Conservation (phyloP, 2,888 invertebrate genomes). For the Phragmatobia fuliginosa region DNA sequence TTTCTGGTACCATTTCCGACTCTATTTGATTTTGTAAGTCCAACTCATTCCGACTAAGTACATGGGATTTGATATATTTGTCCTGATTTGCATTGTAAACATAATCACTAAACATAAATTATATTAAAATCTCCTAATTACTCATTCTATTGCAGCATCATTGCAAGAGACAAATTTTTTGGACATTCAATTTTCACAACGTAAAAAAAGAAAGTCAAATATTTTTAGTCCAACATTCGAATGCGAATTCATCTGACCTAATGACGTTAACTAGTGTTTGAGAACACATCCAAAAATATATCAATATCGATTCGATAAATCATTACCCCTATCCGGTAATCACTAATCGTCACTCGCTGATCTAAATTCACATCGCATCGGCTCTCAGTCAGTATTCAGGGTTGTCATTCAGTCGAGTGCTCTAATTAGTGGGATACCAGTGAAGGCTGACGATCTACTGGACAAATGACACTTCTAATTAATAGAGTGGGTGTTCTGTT, state of each 20-base stretch:
- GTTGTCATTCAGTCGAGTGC: slow-evolving; percentile 50
- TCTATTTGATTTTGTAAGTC: too few relatives aligned
- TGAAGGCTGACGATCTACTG: slow-evolving; percentile 53
- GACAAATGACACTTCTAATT: slow-evolving; percentile 63
- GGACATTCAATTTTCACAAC: too few relatives aligned
- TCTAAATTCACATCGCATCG: slow-evolving; percentile 48
- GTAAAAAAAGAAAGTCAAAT: too few relatives aligned
- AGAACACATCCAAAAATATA: background rate
- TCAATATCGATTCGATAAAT: slow-evolving; percentile 14
- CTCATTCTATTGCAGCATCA: too few relatives aligned
- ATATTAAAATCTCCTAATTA: too few relatives aligned
- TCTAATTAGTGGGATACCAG: slow-evolving; percentile 64
- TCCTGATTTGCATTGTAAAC: too few relatives aligned
- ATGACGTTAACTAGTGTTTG: background rate
- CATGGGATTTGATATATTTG: too few relatives aligned
- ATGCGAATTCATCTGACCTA: background rate
- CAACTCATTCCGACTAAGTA: background rate
- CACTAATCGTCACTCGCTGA: slow-evolving; percentile 28
- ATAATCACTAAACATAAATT: too few relatives aligned
- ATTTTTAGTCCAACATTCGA: background rate
- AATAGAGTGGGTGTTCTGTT: slow-evolving; percentile 46
- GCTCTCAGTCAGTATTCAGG: slow-evolving; percentile 53
- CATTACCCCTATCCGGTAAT: slow-evolving; percentile 11
- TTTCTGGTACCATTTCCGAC: too few relatives aligned
- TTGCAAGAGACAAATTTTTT: too few relatives aligned